phyloP scores from a whole-genome alignment of 2,797 vertebrate genomes.

The Phaenicophaeus curvirostris region DNA sequence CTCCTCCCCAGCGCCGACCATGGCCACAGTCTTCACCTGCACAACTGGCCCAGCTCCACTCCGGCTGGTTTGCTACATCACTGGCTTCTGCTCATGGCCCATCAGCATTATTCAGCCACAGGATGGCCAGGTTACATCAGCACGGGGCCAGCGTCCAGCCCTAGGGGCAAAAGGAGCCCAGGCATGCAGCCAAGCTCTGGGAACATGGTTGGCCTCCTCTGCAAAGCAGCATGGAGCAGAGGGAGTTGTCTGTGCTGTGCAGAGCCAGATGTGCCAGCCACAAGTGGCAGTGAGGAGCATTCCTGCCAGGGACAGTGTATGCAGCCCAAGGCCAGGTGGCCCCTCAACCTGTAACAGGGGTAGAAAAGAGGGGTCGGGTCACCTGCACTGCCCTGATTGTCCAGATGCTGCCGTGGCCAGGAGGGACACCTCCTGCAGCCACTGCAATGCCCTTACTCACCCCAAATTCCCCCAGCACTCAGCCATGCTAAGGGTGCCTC shows the following conservation, averaged over 20 bases:
- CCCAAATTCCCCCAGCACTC: not conserved
- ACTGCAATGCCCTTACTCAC: not conserved
- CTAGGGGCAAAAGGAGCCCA: not conserved
- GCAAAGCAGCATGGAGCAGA: fast-evolving
- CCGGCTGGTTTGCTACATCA: not conserved
- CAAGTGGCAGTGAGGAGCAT: not conserved
- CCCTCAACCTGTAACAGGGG: not conserved
- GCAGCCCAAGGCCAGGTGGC: not conserved
- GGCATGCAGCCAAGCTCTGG: not conserved
- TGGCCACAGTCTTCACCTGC: fast-evolving
- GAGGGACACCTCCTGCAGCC: not conserved
- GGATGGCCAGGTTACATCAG: not conserved
- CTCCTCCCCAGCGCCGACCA: not conserved
- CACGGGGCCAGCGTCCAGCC: not conserved
- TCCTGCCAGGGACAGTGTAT: not conserved
- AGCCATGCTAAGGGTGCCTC: not conserved
- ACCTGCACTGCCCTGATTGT: too few species aligned
- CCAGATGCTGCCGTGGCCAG: not conserved
- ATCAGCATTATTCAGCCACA: fast-evolving
- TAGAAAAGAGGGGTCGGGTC: not conserved
- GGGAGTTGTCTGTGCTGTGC: not conserved
- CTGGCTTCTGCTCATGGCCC: not conserved
- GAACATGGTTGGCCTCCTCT: not conserved
- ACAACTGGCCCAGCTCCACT: not conserved
- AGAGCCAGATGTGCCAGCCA: not conserved